Percentiles rank a stretch among this genome's conserved stretches.
Conservation (phyloP, 2,797 vertebrate species). For the Anomalospiza imberbis region DNA sequence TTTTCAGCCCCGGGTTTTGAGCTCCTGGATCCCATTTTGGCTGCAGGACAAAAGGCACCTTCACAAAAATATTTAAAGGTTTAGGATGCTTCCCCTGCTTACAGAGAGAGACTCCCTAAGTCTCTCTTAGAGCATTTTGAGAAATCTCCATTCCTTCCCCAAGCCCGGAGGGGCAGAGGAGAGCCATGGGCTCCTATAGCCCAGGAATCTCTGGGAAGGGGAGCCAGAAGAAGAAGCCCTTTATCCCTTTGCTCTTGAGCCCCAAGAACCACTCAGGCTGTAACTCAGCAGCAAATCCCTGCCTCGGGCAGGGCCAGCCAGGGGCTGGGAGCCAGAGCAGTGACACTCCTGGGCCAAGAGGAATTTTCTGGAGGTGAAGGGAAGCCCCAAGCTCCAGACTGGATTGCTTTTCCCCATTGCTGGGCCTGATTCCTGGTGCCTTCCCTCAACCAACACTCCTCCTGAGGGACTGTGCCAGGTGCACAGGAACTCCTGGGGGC, state of each 20-base stretch:
- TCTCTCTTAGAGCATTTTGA: not conserved
- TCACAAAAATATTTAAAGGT: not conserved
- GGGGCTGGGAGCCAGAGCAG: not conserved
- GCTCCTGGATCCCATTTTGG: not conserved
- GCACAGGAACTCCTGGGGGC: not conserved
- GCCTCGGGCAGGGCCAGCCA: rapidly evolving
- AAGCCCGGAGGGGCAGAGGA: rapidly evolving
- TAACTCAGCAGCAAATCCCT: not conserved
- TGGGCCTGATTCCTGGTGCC: not conserved
- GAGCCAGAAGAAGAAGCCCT: not conserved
- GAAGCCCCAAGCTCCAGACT: not conserved
- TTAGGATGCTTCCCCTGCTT: not conserved
- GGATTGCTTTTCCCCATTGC: not conserved
- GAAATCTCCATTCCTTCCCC: not conserved
- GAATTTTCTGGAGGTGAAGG: not conserved
- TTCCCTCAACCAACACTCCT: rapidly evolving
- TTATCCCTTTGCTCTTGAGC: not conserved
- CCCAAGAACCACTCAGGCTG: rapidly evolving
- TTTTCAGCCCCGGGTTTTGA: not conserved
- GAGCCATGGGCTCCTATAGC: rapidly evolving
- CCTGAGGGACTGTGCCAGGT: not conserved
- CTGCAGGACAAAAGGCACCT: not conserved
- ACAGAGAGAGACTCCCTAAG: not conserved
- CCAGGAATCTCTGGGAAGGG: not conserved
- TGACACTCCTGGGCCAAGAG: rapidly evolving